Evolutionary conservation across 2,113 vertebrate species (phyloP).

Genomic region (Polyodon spathula): DNA sequence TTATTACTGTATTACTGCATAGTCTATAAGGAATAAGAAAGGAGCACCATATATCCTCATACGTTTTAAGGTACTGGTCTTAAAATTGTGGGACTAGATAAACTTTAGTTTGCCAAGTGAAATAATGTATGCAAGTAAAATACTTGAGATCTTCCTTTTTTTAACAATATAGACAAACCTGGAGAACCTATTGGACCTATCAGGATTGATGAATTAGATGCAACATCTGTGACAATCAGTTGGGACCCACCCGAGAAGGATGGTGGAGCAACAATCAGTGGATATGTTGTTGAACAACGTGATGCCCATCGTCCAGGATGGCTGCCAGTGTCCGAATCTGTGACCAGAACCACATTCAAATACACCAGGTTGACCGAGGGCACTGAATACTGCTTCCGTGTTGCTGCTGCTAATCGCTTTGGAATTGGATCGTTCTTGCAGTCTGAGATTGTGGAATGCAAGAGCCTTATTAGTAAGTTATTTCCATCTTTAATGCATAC

Average conservation of each 20-base stretch:
- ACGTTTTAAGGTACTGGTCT: too few relatives aligned
- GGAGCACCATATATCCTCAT: too few relatives aligned
- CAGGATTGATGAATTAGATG: slow-evolving; percentile 79
- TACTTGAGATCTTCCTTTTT: slow-evolving; percentile 19
- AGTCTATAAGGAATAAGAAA: too few relatives aligned
- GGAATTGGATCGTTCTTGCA: slow-evolving; percentile 89
- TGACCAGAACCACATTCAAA: slow-evolving; percentile 80
- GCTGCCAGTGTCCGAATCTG: slow-evolving; percentile 85
- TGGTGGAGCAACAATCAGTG: slow-evolving; percentile 82
- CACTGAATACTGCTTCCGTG: slow-evolving; percentile 91
- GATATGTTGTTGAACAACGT: slow-evolving; percentile 87
- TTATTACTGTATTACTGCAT: too few relatives aligned
- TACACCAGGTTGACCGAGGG: slow-evolving; percentile 83
- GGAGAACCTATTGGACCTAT: slow-evolving; percentile 81
- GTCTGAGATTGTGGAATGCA: slow-evolving; percentile 83
- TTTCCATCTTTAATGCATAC: slow-evolving; percentile 2
- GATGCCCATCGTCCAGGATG: slow-evolving; percentile 95
- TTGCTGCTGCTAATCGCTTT: slow-evolving; percentile 85
- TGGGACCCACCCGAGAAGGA: slow-evolving; percentile 86
- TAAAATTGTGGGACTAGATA: too few relatives aligned
- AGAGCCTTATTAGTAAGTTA: slow-evolving; percentile 83
- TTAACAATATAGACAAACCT: slow-evolving; percentile 71
- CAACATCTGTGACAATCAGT: slow-evolving; percentile 76
- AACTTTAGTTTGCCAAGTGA: too few relatives aligned
- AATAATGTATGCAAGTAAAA: slow-evolving; percentile 3